These are phyloP conservation scores for Tromatobia lineatoria DNA, from an alignment of 2,888 invertebrate species.

Conservation along the genomic window DNA sequence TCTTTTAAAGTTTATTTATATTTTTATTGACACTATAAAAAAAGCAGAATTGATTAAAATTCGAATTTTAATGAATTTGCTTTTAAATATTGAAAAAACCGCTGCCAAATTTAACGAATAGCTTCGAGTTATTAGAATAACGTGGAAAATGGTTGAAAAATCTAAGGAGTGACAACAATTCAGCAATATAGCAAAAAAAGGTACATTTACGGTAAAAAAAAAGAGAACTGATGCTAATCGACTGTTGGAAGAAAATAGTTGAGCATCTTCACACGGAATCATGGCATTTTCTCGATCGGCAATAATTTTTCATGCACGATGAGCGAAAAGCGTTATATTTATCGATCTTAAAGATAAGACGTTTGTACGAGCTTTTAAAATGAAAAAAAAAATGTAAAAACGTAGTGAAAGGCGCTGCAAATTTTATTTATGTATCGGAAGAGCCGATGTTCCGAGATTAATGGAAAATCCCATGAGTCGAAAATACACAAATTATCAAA, in stretches of 20 bases:
- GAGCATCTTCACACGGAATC: slow-evolving; percentile 23
- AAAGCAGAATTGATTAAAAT: no score
- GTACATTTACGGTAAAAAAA: not conserved
- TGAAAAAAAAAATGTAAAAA: slow-evolving; percentile 1
- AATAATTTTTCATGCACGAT: slow-evolving; percentile 28
- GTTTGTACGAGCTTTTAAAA: slow-evolving; percentile 5
- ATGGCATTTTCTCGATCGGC: slow-evolving; percentile 16
- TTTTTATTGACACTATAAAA: no score
- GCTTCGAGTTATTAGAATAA: no score
- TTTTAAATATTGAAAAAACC: no score
- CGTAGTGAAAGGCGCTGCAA: not conserved
- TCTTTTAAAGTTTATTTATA: not conserved
- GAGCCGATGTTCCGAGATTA: not conserved
- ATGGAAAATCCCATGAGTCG: slow-evolving; percentile 16
- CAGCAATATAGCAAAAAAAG: no score
- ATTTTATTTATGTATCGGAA: slow-evolving; percentile 15
- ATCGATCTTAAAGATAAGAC: slow-evolving; percentile 5
- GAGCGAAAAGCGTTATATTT: slow-evolving; percentile 1
- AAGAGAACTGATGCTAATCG: not conserved
- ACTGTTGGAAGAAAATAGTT: not conserved
- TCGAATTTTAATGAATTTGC: no score
- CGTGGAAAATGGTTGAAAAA: no score
- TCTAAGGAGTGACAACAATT: no score
- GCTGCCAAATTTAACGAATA: no score
- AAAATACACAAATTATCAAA: slow-evolving; percentile 22